Conservation (phyloP, 2,888 invertebrate genomes). For the Stenolophus ochropezus region DNA sequence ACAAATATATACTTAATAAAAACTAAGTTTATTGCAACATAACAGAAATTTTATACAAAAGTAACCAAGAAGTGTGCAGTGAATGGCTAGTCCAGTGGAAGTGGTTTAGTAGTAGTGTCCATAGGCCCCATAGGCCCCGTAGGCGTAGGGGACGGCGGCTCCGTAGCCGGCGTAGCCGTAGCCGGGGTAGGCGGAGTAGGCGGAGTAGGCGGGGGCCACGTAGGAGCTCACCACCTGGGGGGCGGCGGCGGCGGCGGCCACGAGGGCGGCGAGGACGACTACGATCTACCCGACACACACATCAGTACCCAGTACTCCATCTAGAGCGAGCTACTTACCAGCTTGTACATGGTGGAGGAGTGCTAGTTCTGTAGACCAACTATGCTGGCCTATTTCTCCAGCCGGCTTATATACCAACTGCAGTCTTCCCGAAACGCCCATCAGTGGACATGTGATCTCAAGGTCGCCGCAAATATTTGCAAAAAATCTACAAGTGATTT, state of each 20-base stretch:
- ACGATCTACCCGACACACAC: conserved; percentile 70
- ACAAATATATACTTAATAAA: too few relatives aligned
- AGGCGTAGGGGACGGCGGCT: conserved; percentile 68
- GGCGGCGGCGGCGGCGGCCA: conserved; percentile 75
- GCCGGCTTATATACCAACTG: not conserved
- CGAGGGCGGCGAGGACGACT: conserved; percentile 70
- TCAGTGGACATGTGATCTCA: not conserved
- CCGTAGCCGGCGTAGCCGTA: not conserved
- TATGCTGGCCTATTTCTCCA: not conserved
- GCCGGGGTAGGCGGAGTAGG: not conserved
- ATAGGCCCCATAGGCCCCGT: too few relatives aligned
- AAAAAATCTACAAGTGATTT: not conserved
- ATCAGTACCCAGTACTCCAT: not conserved
- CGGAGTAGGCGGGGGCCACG: not conserved
- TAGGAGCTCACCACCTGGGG: conserved; percentile 70
- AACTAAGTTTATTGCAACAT: too few relatives aligned
- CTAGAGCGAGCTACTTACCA: too few relatives aligned
- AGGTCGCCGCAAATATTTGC: not conserved
- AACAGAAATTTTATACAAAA: too few relatives aligned
- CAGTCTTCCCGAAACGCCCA: not conserved
- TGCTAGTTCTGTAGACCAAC: conserved; percentile 39
- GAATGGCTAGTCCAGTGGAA: too few relatives aligned
- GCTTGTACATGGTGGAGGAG: conserved; percentile 35
- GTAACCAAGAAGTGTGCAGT: too few relatives aligned
- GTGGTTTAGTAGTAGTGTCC: not conserved